Conservation (phyloP, 2,888 invertebrate genomes). For the Fragum sueziense region DNA sequence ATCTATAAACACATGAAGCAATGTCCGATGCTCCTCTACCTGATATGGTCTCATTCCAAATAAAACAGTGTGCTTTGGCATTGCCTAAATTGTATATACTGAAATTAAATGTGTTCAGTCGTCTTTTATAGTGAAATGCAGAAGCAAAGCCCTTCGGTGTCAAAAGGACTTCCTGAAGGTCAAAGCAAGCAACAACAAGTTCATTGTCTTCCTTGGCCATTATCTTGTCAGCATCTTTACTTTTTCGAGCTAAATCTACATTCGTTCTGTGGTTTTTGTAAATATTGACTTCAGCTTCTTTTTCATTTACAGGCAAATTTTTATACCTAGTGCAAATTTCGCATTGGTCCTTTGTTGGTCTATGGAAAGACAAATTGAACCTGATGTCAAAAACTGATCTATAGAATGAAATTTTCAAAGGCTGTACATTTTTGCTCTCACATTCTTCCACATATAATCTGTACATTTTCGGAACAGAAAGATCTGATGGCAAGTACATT, state of each 20-base stretch:
- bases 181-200: conserved; percentile 39
- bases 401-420: conserved; percentile 6
- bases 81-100: conserved; percentile 43
- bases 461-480: conserved; percentile 24
- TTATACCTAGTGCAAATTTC: conserved; percentile 2
- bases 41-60: conserved; percentile 51
- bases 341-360: conserved; percentile 31
- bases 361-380: conserved; percentile 29
- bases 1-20: conserved; percentile 40
- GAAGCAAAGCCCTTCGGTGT: conserved; percentile 50
- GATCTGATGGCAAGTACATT: not conserved
- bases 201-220: conserved; percentile 14
- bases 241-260: conserved; percentile 24
- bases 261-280: conserved; percentile 38
- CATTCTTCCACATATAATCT: conserved; percentile 2
- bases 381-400: conserved; percentile 18
- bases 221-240: conserved; percentile 35
- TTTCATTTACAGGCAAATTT: conserved; percentile 5
- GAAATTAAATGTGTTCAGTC: conserved; percentile 41
- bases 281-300: not conserved
- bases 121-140: conserved; percentile 41
- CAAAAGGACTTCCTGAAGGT: conserved; percentile 39
- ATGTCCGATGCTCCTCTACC: conserved; percentile 46
- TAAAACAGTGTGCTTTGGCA: conserved; percentile 25
- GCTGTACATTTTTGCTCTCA: not conserved